These are phyloP conservation scores for Agelastica alni DNA, from an alignment of 2,888 invertebrate species.

Conservation along the genomic window DNA sequence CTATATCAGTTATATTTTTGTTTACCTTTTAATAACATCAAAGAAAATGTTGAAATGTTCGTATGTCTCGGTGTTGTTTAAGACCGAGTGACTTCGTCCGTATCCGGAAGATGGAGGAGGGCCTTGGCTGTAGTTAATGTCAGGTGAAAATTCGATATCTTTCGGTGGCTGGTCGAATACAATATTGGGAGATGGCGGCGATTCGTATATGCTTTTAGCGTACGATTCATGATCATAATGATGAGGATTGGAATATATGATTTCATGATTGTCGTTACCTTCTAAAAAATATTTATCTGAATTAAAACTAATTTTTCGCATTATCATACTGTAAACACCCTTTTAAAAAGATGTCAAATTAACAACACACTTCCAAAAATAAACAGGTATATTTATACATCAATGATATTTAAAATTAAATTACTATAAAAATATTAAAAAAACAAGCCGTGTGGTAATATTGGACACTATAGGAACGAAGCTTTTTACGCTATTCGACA, in stretches of 20 bases:
- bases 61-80: background rate
- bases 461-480: too few species aligned
- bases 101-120: background rate
- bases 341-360: too few species aligned
- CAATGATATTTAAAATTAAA: too few species aligned
- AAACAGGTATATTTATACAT: too few species aligned
- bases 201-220: constrained; percentile 6
- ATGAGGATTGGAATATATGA: constrained; percentile 7
- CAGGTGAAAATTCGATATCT: background rate
- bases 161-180: background rate
- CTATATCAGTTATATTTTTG: too few species aligned
- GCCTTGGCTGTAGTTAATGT: background rate
- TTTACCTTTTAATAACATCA: constrained; percentile 14
- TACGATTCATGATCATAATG: constrained; percentile 9
- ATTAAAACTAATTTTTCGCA: too few species aligned
- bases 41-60: constrained; percentile 12
- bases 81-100: constrained; percentile 1
- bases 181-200: constrained; percentile 4
- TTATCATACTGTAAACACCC: too few species aligned
- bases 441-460: too few species aligned
- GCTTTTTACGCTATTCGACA: too few species aligned
- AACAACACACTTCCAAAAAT: too few species aligned
- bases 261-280: background rate
- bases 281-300: background rate
- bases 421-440: too few species aligned